Evolutionary conservation across 2,888 invertebrate genomes (phyloP).

Genomic region (Drosophila mettleri): DNA sequence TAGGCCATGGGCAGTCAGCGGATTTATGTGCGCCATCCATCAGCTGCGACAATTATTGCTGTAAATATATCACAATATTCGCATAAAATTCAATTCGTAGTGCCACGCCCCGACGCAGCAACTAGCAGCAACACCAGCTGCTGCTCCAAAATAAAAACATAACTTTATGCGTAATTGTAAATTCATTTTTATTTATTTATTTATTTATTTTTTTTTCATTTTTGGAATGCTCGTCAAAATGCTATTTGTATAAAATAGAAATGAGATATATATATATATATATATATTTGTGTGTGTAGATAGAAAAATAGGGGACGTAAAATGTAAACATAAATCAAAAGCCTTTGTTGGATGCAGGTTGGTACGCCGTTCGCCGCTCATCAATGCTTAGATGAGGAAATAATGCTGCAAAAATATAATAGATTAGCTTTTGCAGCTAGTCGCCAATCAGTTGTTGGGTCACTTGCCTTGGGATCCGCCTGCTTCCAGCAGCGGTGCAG

Average conservation of each 20-base stretch:
- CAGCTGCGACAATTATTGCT: constrained; percentile 66
- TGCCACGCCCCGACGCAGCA: constrained; percentile 7
- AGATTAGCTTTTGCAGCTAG: constrained; percentile 33
- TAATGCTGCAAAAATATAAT: constrained; percentile 23
- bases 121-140: constrained; percentile 27
- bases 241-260: constrained; percentile 30
- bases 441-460: constrained; percentile 38
- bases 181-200: constrained; percentile 19
- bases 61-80: constrained; percentile 42
- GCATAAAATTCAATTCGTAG: constrained; percentile 18
- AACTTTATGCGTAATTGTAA: constrained; percentile 19
- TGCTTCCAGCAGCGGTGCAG: constrained; percentile 81
- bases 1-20: constrained; percentile 55
- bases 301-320: constrained; percentile 10
- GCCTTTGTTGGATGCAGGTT: constrained; percentile 1
- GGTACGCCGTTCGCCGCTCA: background rate
- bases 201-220: constrained; percentile 15
- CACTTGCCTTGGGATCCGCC: constrained; percentile 78
- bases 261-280: background rate
- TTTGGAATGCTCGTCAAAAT: constrained; percentile 38
- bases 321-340: constrained; percentile 48
- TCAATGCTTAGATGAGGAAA: constrained; percentile 11
- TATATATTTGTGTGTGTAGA: background rate
- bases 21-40: constrained; percentile 72
- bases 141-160: constrained; percentile 25